phyloP scores from a whole-genome alignment of 23 tunicate genomes.

The Trididemnum clinides region DNA sequence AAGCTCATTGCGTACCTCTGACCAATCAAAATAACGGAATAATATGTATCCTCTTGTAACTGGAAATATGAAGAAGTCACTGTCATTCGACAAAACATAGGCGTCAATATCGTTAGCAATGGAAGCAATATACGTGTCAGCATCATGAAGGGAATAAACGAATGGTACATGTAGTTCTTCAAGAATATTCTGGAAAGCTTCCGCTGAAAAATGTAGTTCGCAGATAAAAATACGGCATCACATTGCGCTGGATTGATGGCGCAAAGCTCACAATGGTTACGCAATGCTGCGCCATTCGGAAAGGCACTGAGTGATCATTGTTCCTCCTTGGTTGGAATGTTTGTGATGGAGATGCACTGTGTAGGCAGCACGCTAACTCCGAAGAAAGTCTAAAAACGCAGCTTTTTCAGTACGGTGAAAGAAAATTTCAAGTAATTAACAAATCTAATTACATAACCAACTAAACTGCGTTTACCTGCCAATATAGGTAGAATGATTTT shows the following conservation, averaged over 20 bases:
- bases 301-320: too few relatives aligned
- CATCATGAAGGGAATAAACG: constrained; percentile 30
- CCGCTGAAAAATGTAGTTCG: constrained; percentile 11
- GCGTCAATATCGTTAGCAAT: constrained; percentile 37
- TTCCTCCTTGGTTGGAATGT: too few relatives aligned
- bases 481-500: background rate
- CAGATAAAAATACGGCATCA: too few relatives aligned
- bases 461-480: background rate
- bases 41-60: constrained; percentile 32
- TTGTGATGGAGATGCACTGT: too few relatives aligned
- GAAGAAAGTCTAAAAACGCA: background rate
- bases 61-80: constrained; percentile 38
- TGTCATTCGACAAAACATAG: constrained; percentile 51
- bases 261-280: too few relatives aligned
- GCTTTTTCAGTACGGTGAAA: background rate
- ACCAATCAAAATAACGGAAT: constrained; percentile 14
- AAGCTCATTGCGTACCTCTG: background rate
- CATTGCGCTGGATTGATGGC: too few relatives aligned
- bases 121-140: constrained; percentile 34
- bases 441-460: background rate
- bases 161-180: constrained; percentile 32
- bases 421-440: background rate
- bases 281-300: too few relatives aligned
- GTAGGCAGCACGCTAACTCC: too few relatives aligned
- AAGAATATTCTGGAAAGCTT: constrained; percentile 21